These are phyloP conservation scores for Acanthacorydalis orientalis DNA, from an alignment of 2,888 invertebrate species.

Conservation along the genomic window DNA sequence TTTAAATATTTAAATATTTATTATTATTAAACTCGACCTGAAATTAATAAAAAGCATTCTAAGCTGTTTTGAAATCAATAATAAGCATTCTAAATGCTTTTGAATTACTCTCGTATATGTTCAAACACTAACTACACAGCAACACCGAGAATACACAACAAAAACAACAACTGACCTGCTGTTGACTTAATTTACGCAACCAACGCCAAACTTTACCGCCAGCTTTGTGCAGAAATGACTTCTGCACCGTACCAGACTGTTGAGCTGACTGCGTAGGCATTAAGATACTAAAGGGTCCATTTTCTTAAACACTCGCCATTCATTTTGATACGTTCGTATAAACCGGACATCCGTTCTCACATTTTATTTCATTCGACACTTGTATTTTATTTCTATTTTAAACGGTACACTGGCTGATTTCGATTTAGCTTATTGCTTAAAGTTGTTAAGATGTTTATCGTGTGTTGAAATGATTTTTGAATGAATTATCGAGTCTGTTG, in stretches of 20 bases:
- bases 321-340: background rate
- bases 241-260: constrained; percentile 10
- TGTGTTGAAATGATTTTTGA: too few species aligned
- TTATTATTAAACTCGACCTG: too few species aligned
- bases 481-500: too few species aligned
- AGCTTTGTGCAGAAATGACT: constrained; percentile 27
- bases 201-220: constrained; percentile 28
- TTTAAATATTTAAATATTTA: too few species aligned
- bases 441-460: background rate
- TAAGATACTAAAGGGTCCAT: too few species aligned
- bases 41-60: too few species aligned
- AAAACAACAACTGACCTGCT: constrained; percentile 10
- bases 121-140: too few species aligned
- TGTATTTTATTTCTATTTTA: background rate
- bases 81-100: too few species aligned
- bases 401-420: background rate
- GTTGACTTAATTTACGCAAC: constrained; percentile 22
- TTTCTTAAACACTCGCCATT: background rate
- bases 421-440: background rate
- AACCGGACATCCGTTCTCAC: background rate
- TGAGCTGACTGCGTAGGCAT: background rate
- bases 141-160: too few species aligned
- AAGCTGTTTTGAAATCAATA: too few species aligned
- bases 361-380: background rate
- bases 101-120: too few species aligned